Conservation (phyloP, 2,888 invertebrate species). For the Panorpa germanica region DNA sequence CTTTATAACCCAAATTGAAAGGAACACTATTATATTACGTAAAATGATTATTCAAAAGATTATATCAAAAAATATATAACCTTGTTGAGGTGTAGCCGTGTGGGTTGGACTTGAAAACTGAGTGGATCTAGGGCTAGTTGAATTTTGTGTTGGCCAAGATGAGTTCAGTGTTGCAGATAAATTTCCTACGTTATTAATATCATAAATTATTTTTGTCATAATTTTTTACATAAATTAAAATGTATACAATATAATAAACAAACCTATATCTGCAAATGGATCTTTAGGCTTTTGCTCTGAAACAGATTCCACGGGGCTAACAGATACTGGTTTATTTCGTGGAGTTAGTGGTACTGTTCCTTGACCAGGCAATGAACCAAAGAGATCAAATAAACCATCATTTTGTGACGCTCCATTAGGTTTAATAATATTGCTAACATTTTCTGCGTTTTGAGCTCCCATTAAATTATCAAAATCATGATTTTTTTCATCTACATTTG, state of each 20-base stretch:
- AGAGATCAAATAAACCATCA: constrained; percentile 40
- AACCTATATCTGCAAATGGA: constrained; percentile 56
- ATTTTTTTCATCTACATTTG: too few species aligned
- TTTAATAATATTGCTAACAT: constrained; percentile 7
- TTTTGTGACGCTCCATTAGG: not conserved
- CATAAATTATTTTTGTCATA: too few species aligned
- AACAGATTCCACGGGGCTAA: constrained; percentile 17
- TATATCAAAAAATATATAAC: too few species aligned
- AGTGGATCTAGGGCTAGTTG: constrained; percentile 20
- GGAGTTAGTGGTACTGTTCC: constrained; percentile 3
- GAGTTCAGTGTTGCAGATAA: constrained; percentile 23
- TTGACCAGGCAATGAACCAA: constrained; percentile 27
- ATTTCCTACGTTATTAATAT: constrained; percentile 18
- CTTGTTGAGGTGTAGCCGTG: constrained; percentile 7
- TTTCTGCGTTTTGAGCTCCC: too few species aligned
- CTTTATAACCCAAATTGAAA: too few species aligned
- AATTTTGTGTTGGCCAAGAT: constrained; percentile 20
- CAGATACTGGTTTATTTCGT: too few species aligned
- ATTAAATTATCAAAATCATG: too few species aligned
- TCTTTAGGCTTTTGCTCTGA: constrained; percentile 32
- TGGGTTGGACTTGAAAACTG: constrained; percentile 24
- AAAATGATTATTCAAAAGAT: too few species aligned
- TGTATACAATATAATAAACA: constrained; percentile 12
- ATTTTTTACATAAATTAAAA: not conserved
- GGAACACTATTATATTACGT: too few species aligned